Conservation (phyloP, 1,140 invertebrate genomes). For the Lasaia peninsularis region DNA sequence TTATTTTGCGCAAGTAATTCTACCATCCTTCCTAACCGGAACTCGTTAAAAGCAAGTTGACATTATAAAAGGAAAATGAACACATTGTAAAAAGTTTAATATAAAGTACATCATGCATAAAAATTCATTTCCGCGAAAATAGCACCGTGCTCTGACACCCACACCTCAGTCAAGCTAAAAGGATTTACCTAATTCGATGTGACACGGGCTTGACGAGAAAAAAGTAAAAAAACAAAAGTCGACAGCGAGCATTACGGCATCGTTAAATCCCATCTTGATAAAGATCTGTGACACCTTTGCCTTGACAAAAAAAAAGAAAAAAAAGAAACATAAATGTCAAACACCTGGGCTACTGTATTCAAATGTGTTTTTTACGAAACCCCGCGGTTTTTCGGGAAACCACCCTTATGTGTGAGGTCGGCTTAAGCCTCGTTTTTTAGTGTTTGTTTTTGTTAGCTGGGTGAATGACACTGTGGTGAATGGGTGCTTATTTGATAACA, state of each 20-base stretch:
- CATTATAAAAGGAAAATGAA: too few species aligned
- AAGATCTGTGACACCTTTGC: conserved; percentile 69
- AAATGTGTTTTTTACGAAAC: conserved; percentile 64
- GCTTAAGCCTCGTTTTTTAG: conserved; percentile 46
- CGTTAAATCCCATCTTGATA: conserved; percentile 70
- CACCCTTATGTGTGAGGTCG: conserved; percentile 57
- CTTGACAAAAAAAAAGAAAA: conserved; percentile 42
- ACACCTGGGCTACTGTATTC: conserved; percentile 69
- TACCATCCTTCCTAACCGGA: too few species aligned
- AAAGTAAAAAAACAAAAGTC: conserved; percentile 55
- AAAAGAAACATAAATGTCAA: conserved; percentile 47
- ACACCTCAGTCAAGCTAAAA: conserved; percentile 59
- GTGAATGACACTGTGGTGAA: conserved; percentile 45
- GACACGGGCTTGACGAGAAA: conserved; percentile 60
- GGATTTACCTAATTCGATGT: conserved; percentile 72
- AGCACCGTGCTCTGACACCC: conserved; percentile 34
- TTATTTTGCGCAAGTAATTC: too few species aligned
- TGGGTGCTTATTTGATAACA: conserved; percentile 39
- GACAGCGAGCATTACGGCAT: conserved; percentile 64
- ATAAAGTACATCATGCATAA: conserved; percentile 12
- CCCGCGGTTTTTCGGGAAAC: conserved; percentile 56
- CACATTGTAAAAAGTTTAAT: not conserved
- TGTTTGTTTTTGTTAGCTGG: conserved; percentile 32
- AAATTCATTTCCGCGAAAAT: conserved; percentile 11
- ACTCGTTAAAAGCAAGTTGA: too few species aligned